phyloP scores from a whole-genome alignment of 1,140 invertebrate genomes.

The Sipha flava region DNA sequence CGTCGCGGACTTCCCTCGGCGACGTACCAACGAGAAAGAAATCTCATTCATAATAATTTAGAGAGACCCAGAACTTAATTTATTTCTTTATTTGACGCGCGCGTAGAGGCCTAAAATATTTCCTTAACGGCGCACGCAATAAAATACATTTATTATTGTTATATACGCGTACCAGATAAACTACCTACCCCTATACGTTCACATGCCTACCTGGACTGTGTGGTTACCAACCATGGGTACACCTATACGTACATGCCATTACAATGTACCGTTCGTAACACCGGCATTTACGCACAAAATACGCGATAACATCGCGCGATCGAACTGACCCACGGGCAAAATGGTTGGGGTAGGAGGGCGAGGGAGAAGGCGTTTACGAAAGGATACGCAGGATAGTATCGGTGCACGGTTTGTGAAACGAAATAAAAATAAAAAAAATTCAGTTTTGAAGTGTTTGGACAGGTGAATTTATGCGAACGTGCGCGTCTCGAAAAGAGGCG shows the following conservation, averaged over 20 bases:
- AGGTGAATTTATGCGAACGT: not conserved
- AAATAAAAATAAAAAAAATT: not conserved
- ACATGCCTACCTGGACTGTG: not conserved
- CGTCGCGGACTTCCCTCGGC: not conserved
- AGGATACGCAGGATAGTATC: not conserved
- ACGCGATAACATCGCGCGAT: too few relatives aligned
- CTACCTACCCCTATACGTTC: not conserved
- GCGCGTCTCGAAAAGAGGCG: not conserved
- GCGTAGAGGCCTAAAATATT: not conserved
- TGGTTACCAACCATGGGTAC: not conserved
- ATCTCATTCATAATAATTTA: conserved; percentile 7
- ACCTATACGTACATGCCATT: too few relatives aligned
- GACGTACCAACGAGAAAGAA: not conserved
- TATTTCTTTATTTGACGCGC: conserved; percentile 1
- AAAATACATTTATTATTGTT: not conserved
- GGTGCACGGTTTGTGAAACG: too few relatives aligned
- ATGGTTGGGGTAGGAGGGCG: too few relatives aligned
- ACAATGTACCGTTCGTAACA: too few relatives aligned
- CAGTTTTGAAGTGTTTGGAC: not conserved
- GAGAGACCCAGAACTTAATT: not conserved
- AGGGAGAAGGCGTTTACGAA: not conserved
- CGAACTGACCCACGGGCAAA: too few relatives aligned
- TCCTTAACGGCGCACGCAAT: not conserved
- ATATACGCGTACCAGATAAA: not conserved
- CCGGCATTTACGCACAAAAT: too few relatives aligned